Conservation (phyloP, 1,140 invertebrate genomes). For the Drosophila kohkoa region DNA sequence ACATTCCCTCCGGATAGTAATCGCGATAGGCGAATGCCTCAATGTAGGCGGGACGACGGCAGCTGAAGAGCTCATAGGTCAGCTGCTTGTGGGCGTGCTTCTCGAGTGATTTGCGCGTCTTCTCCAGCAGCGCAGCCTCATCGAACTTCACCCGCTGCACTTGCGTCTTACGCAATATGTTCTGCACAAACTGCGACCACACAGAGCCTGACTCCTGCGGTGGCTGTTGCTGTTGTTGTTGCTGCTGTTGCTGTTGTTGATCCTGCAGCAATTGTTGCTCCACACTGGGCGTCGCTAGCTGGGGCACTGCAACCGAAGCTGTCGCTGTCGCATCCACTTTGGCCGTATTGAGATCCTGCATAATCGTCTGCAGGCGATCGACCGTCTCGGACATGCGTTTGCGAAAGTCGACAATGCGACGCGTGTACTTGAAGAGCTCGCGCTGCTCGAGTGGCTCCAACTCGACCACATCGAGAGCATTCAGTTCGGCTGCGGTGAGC, state of each 20-base stretch:
- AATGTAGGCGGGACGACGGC: conserved; percentile 69
- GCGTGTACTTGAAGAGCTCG: conserved; percentile 69
- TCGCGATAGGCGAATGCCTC: conserved; percentile 78
- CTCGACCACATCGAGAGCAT: conserved; percentile 11
- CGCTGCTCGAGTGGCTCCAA: conserved; percentile 43
- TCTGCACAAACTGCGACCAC: conserved; percentile 79
- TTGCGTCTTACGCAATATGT: conserved; percentile 73
- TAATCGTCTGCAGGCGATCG: conserved; percentile 70
- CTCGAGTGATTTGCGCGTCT: conserved; percentile 74
- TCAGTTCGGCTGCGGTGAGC: conserved; percentile 49
- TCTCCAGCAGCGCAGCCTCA: conserved; percentile 64
- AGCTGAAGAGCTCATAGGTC: conserved; percentile 68
- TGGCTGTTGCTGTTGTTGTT: neutral
- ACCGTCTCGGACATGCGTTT: conserved; percentile 80
- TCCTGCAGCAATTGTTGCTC: neutral
- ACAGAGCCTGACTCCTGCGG: conserved; percentile 51
- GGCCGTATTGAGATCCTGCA: conserved; percentile 56
- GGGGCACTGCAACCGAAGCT: neutral
- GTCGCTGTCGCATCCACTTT: conserved; percentile 6
- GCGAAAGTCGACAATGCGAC: conserved; percentile 67
- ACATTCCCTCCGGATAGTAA: conserved; percentile 68
- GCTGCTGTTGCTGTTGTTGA: neutral
- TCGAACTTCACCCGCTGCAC: conserved; percentile 70
- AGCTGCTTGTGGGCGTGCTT: conserved; percentile 56
- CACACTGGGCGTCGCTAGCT: neutral